Base-by-base conservation (phyloP, 2,888 invertebrate species). In the Byasa hedistus region DNA sequence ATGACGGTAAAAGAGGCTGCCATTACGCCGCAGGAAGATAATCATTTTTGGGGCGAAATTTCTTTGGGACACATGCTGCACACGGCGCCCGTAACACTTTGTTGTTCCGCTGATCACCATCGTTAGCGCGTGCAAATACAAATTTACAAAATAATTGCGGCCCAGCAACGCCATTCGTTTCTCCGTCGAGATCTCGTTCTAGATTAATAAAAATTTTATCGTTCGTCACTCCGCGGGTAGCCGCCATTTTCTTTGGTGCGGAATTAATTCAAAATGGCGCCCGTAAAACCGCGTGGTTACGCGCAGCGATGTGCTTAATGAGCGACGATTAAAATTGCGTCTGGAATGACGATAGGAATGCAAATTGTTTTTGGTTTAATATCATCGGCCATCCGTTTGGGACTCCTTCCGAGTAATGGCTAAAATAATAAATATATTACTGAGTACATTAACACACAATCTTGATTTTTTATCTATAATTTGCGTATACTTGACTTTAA, bases 191-290 rank as follows among this genome's bases (percentile, higher is more conserved):
- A 83, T 79, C 79, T 76, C 80, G 79, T 82, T 79, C 70, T 78
- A 81, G 81, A 84, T 85, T 85, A 84, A 87, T 85, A 88, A 83
- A 83, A 81, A 57, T 79, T 84, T 85, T 86, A 88, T 83, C 82
- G 82, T 83, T 76, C 75, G 71, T 73, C 76, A 73, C 76, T 73
- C 72, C 72, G 73, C 72, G 71, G 68, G 69, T 51, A 63, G 67
- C 22, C 76, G 83, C 88, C 89, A 89, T 89, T 84, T 89, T 87
- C 87, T 86, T 84, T 85, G 80, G 79, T 76, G 83, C 75, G 77
- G 80, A 86, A 89, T 88, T 85, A 89, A 90, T 90, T 86, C 88
- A 90, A 91, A 83, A 89, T 89, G 90, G 87, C 84, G 70, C 73
- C 74, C 79, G 76, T 83, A 82, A 84, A 86, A 84, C 80, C 78